Evolutionary conservation across 2,888 invertebrate species (phyloP), one percentile per base, ranked within the genome.

Genomic region (Lochmaea crataegi): DNA sequence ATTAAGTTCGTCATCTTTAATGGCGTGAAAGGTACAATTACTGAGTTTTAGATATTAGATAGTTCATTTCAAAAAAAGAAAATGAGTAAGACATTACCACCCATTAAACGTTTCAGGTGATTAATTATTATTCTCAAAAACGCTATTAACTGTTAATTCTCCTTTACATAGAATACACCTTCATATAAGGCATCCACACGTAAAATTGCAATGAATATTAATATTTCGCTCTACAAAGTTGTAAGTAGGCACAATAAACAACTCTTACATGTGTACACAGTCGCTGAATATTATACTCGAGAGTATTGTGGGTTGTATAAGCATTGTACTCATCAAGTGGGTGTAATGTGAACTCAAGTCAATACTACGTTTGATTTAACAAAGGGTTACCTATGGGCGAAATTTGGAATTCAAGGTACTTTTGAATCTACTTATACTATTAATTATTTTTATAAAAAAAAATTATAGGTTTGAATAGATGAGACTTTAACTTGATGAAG

Each of bases 251-350:
- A 75, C 72, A 71, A 78, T 72, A 64, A 72, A 73, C 69, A 71
- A 69, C 72, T 68, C 57, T 60, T 71, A 73, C 76, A 75, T 70
- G 61, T 75, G 75, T 73, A 77, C 72, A 65, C 68, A 58, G 72
- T 73, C 75, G 68, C 76, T 75, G 72, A 72, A 70, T 75, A 61
- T 68, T 60, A 68, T 72, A 72, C 74, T 73, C 60, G 66, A 74
- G 58, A 76, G 77, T 77, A 77, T 78, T 73, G 76, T 78, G 76
- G 77, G 76, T 75, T 78, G 76, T 77, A 75, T 77, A 77, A 75
- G 73, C 65, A 70, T 70, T 74, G 67, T 73, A 61, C 42, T 64
- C 41, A 64, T 70, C 51, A 65, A 65, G 65, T 56, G 38, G 68
- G 68, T 68, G 60, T 60, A 60, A 26, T 60, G 68, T 60, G 60